phyloP scores from a whole-genome alignment of 2,888 invertebrate species.

The Epiperipatus broadwayi region DNA sequence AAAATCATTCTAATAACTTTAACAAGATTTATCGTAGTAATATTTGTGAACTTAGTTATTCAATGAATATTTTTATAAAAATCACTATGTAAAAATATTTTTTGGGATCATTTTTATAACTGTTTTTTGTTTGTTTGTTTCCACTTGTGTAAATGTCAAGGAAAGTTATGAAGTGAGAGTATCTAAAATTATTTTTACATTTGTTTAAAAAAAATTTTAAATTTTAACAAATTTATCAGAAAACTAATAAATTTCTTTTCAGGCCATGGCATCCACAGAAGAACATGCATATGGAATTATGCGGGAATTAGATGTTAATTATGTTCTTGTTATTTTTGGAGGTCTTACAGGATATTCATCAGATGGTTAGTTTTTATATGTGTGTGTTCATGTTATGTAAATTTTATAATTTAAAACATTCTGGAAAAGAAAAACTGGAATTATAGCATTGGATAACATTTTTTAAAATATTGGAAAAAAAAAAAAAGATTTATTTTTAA shows the following conservation, averaged over 20 bases:
- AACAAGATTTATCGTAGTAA: too few relatives aligned
- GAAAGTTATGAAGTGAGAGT: not conserved
- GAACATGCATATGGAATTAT: constrained; percentile 95
- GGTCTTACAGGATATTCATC: constrained; percentile 96
- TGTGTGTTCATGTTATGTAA: not conserved
- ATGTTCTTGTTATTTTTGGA: constrained; percentile 92
- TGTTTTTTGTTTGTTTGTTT: too few relatives aligned
- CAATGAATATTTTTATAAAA: too few relatives aligned
- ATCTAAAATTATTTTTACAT: not conserved
- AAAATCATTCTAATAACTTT: too few relatives aligned
- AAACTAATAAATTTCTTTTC: constrained; percentile 12
- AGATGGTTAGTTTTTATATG: constrained; percentile 47
- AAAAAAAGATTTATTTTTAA: not conserved
- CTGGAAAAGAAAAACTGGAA: constrained; percentile 1
- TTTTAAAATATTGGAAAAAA: too few relatives aligned
- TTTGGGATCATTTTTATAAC: too few relatives aligned
- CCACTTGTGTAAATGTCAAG: too few relatives aligned
- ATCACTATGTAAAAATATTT: too few relatives aligned
- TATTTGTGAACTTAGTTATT: too few relatives aligned
- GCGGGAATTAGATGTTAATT: constrained; percentile 88
- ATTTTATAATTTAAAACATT: not conserved
- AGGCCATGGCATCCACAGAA: constrained; percentile 90
- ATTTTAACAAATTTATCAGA: not conserved
- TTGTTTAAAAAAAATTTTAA: not conserved
- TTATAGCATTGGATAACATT: too few relatives aligned